Percentiles rank a stretch among this genome's conserved stretches.
These are phyloP conservation scores for Eupithecia inturbata DNA, from an alignment of 2,888 invertebrate genomes.

Conservation along the genomic window DNA sequence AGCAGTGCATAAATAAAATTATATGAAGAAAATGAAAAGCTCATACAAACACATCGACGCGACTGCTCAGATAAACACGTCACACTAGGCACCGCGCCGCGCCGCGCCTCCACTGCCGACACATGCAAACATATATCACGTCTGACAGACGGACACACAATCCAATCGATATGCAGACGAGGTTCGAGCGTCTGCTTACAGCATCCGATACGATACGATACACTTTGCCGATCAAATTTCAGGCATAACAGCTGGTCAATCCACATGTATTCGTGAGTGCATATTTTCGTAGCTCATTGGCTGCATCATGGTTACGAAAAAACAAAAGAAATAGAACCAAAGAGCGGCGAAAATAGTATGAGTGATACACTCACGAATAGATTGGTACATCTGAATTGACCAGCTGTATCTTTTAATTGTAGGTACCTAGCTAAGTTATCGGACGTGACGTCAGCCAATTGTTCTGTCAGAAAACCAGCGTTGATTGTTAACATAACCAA, in stretches of 20 bases:
- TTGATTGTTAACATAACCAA: too few relatives aligned
- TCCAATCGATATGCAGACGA: slow-evolving; percentile 29
- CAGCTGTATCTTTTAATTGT: too few relatives aligned
- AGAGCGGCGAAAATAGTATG: too few relatives aligned
- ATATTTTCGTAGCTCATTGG: too few relatives aligned
- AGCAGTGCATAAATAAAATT: background rate
- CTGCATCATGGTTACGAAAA: too few relatives aligned
- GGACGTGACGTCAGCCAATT: too few relatives aligned
- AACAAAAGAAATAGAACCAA: too few relatives aligned
- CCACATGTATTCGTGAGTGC: too few relatives aligned
- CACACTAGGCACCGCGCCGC: slow-evolving; percentile 3
- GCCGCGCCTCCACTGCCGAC: slow-evolving; percentile 18
- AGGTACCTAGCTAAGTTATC: too few relatives aligned
- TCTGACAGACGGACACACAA: slow-evolving; percentile 35
- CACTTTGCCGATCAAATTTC: background rate
- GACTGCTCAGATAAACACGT: background rate
- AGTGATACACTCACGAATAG: too few relatives aligned
- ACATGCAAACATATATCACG: slow-evolving; percentile 31
- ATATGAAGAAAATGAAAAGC: background rate
- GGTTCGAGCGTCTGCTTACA: background rate
- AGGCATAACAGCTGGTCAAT: background rate
- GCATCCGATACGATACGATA: slow-evolving; percentile 32
- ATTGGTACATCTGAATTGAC: too few relatives aligned
- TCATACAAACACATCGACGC: background rate
- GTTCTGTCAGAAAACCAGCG: too few relatives aligned